Evolutionary conservation across 1,140 invertebrate genomes (phyloP), one percentile per base, ranked within the genome.

Genomic region (Diorhabda sublineata): DNA sequence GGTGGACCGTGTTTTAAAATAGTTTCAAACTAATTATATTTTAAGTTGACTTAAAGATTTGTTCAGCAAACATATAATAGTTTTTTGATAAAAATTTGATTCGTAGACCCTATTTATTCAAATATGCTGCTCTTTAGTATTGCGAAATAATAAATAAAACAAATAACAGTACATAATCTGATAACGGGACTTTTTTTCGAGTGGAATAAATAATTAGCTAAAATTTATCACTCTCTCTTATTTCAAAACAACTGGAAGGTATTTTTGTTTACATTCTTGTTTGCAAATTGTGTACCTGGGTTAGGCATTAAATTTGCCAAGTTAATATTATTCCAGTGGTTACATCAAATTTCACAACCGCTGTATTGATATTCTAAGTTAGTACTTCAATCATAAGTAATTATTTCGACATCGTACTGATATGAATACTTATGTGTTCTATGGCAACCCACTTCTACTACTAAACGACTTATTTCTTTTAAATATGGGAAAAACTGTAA

Each of bases 221-320:
- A 52, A 52, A 2, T 52, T 9, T 8, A 8, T 52, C 6, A 52
- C 47, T 52, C 47, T 52, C 47, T 52, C 47, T 26, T 52, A 52
- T 52, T 52, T 52, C 47, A 52, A 52, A 52, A 52, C n/a, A 52
- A 8, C n/a, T n/a, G 4, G 0, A 26, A 1, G 0, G 47, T 52
- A 52, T 52, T n/a, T 52, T 52, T 52, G 47, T 52, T 52, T 52
- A 52, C 47, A 6, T 52, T 52, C n/a, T 52, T n/a, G 47, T 52
- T 52, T 52, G 47, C 47, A 52, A 52, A 52, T 52, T 52, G 6
- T 52, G 6, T 8, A n/a, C 4, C 47, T 52, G 47, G 47, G 47
- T 52, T 52, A 0, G 47, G 47, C 47, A 52, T 52, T 52, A 52
- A 52, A 52, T 52, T 52, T 52, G 6, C 6, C 47, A 52, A 52